Evolutionary conservation across 2,113 vertebrate genomes (phyloP).

Genomic region (Leiothrix lutea): DNA sequence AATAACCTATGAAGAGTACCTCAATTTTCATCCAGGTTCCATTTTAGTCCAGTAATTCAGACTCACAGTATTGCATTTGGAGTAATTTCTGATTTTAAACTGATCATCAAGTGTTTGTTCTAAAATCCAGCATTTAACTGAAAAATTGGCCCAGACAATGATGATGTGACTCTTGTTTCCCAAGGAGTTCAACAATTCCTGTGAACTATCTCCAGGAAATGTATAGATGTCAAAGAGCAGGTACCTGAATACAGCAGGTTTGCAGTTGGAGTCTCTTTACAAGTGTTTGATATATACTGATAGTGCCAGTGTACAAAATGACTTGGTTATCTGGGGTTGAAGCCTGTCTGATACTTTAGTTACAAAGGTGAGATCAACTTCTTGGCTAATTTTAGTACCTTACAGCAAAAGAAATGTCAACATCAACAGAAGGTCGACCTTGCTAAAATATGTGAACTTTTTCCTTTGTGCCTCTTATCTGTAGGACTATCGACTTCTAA

Average conservation of each 20-base stretch:
- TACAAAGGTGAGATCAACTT: neutral
- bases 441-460: neutral
- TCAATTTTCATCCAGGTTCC: neutral
- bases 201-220: neutral
- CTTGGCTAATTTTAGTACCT: neutral
- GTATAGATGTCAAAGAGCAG: neutral
- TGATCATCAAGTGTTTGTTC: neutral
- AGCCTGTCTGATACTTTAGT: neutral
- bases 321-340: neutral
- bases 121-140: neutral
- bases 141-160: neutral
- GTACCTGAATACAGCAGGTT: neutral
- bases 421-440: neutral
- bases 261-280: neutral
- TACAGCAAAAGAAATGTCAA: neutral
- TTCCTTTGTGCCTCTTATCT: neutral
- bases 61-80: neutral
- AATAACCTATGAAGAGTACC: neutral
- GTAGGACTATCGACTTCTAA: neutral
- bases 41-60: neutral
- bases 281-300: neutral
- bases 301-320: neutral
- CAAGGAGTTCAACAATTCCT: neutral
- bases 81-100: neutral
- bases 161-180: neutral